Evolutionary conservation across 1,140 invertebrate genomes (phyloP).

Genomic region (Papilio polyxenes): DNA sequence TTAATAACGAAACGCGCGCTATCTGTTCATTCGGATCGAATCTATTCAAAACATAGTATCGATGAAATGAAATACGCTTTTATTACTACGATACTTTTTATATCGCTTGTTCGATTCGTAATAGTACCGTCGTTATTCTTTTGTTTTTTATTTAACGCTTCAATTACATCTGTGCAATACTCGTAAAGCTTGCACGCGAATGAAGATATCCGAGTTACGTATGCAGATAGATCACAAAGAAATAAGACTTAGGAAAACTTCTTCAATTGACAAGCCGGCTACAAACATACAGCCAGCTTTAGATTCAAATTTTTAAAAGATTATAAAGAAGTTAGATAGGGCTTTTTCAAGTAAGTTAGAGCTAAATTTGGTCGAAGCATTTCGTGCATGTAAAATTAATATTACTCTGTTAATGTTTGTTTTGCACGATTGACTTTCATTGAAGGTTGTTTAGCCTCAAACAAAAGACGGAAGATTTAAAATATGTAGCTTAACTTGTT

Average conservation of each 20-base stretch:
- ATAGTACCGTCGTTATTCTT: conserved; percentile 3
- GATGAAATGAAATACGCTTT: conserved; percentile 26
- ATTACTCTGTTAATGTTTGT: too few relatives aligned
- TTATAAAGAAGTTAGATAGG: background rate
- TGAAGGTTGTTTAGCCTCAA: background rate
- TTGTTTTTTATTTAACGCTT: background rate
- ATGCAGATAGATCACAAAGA: too few relatives aligned
- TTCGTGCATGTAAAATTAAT: too few relatives aligned
- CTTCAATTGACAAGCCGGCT: too few relatives aligned
- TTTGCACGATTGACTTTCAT: too few relatives aligned
- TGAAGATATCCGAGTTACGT: too few relatives aligned
- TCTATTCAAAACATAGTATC: conserved; percentile 37
- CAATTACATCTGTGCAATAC: background rate
- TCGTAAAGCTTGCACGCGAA: background rate
- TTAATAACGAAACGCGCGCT: conserved; percentile 34
- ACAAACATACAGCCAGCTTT: too few relatives aligned
- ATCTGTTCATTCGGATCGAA: conserved; percentile 33
- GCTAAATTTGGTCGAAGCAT: too few relatives aligned
- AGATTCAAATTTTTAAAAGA: too few relatives aligned
- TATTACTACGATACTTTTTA: conserved; percentile 11
- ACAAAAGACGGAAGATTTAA: too few relatives aligned
- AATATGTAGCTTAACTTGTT: too few relatives aligned
- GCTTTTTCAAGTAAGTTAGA: background rate
- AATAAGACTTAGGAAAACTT: too few relatives aligned
- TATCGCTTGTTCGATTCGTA: background rate